Conservation (phyloP, 2,113 vertebrate genomes). For the Oryzias curvinotus region DNA sequence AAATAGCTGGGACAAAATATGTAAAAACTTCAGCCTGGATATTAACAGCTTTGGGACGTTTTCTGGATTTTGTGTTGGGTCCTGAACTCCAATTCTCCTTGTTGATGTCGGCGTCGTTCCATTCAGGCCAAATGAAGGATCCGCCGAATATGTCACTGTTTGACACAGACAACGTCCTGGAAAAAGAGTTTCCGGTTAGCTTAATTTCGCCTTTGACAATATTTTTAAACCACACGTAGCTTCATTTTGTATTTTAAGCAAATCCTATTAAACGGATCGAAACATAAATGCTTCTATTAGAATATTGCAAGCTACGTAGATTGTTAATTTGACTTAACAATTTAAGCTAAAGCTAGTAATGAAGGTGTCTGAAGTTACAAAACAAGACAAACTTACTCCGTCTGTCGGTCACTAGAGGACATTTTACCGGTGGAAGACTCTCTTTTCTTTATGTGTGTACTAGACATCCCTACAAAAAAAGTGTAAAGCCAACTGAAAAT, state of each 20-base stretch:
- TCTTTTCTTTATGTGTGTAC: slow-evolving; percentile 69
- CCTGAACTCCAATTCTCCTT: slow-evolving; percentile 88
- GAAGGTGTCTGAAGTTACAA: not conserved
- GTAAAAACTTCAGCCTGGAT: not conserved
- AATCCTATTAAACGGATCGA: no score
- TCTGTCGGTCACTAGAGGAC: slow-evolving; percentile 66
- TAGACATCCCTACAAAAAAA: slow-evolving; percentile 65
- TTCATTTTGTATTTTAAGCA: no score
- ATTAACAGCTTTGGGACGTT: slow-evolving; percentile 77
- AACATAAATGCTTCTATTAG: no score
- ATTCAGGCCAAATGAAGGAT: slow-evolving; percentile 88
- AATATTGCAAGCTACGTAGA: no score
- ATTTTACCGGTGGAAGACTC: slow-evolving; percentile 67
- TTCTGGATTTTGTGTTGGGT: slow-evolving; percentile 78
- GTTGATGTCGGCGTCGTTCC: slow-evolving; percentile 87
- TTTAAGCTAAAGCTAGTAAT: slow-evolving; percentile 15
- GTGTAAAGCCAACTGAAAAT: not conserved
- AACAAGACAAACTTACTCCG: slow-evolving; percentile 74
- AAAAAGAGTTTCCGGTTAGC: no score
- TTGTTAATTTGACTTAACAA: no score
- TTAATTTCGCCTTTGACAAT: no score
- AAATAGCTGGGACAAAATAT: not conserved
- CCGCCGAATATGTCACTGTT: slow-evolving; percentile 26
- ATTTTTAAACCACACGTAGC: no score
- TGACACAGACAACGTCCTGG: no score